Percentiles rank a stretch among this genome's conserved stretches.
These are phyloP conservation scores for Tyrannus savana DNA, from an alignment of 2,113 vertebrate genomes.

Conservation along the genomic window DNA sequence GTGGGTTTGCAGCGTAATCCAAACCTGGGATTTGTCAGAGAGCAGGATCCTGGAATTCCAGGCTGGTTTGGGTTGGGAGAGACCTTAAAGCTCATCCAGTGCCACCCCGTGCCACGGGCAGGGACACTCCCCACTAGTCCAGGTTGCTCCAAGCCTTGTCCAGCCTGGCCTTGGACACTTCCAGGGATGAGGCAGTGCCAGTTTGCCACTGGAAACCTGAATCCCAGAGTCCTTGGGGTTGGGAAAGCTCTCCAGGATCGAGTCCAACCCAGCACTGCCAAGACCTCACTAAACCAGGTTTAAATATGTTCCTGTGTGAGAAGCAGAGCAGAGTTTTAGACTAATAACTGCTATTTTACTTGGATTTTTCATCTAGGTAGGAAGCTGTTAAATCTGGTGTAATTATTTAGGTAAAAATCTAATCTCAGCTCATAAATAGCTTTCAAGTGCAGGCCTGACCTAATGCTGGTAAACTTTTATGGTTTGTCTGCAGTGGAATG, in stretches of 20 bases:
- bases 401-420: not conserved
- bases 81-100: not conserved
- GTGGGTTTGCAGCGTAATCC: no score
- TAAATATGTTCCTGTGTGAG: not conserved
- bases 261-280: not conserved
- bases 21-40: not conserved
- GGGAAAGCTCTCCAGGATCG: not conserved
- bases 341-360: not conserved
- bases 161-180: not conserved
- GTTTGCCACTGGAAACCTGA: not conserved
- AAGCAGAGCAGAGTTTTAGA: not conserved
- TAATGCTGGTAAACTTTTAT: not conserved
- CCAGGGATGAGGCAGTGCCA: not conserved
- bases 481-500: not conserved
- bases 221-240: not conserved
- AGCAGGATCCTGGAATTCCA: not conserved
- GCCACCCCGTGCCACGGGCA: not conserved
- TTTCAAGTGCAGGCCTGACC: constrained; percentile 23
- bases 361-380: not conserved
- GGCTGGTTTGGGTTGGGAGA: not conserved
- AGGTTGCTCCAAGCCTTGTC: not conserved
- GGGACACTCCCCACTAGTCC: not conserved
- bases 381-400: not conserved
- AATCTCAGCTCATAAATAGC: not conserved
- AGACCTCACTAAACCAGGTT: not conserved